Evolutionary conservation across 2,113 vertebrate genomes (phyloP).

Genomic region (Suncus etruscus): DNA sequence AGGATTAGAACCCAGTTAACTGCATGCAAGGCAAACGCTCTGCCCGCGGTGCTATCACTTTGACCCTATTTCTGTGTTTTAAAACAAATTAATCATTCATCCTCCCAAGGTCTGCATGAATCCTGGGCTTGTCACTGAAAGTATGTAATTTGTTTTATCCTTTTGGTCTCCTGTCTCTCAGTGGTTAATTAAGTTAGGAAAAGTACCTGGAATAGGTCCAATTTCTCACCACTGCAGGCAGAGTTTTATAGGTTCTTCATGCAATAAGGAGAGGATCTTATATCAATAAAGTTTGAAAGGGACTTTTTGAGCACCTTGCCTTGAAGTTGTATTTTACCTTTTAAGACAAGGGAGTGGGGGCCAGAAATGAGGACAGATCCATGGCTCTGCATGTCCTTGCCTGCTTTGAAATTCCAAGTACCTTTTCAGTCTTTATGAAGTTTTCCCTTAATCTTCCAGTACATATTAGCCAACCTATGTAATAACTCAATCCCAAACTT

Average conservation of each 20-base stretch:
- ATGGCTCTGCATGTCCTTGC: not conserved
- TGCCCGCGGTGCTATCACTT: too few species aligned
- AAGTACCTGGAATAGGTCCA: not conserved
- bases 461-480: not conserved
- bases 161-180: not conserved
- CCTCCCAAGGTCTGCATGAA: slow-evolving; percentile 48
- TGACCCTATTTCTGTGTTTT: not conserved
- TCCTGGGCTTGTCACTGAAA: slow-evolving; percentile 23
- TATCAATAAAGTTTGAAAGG: not conserved
- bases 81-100: slow-evolving; percentile 60
- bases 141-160: slow-evolving; percentile 5
- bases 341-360: not conserved
- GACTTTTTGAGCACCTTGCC: not conserved
- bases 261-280: not conserved
- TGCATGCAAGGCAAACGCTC: too few species aligned
- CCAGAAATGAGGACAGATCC: not conserved
- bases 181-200: not conserved
- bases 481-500: not conserved
- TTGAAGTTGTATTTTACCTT: not conserved
- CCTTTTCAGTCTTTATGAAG: slow-evolving; percentile 11
- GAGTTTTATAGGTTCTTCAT: slow-evolving; percentile 24
- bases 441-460: slow-evolving; percentile 1
- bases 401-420: not conserved
- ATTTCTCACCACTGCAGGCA: not conserved
- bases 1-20: too few species aligned